Evolutionary conservation across 2,888 invertebrate species (phyloP).

Genomic region (Macrostomum cliftonense): DNA sequence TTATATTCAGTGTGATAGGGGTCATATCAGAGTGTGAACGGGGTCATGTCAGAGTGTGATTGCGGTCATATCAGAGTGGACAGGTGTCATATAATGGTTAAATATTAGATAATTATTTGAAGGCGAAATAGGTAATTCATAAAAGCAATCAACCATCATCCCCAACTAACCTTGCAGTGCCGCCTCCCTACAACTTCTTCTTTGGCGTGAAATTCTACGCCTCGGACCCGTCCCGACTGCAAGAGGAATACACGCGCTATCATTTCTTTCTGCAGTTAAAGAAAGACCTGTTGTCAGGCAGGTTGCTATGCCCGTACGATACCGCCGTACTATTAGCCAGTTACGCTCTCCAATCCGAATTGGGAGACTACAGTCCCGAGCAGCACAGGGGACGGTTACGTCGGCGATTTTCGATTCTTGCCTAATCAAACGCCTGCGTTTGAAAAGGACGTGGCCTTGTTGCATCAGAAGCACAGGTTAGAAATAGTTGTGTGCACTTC

Average conservation of each 20-base stretch:
- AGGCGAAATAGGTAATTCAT: too few species aligned
- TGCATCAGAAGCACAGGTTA: slow-evolving; percentile 74
- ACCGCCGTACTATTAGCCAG: slow-evolving; percentile 79
- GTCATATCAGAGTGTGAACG: too few species aligned
- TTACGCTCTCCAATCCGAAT: slow-evolving; percentile 82
- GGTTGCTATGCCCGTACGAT: slow-evolving; percentile 64
- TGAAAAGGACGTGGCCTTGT: slow-evolving; percentile 65
- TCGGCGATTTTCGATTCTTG: slow-evolving; percentile 60
- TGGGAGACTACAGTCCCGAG: slow-evolving; percentile 75
- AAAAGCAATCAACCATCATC: too few species aligned
- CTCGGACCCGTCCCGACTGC: slow-evolving; percentile 68
- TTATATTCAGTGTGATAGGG: too few species aligned
- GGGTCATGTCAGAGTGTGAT: too few species aligned
- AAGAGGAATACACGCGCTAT: slow-evolving; percentile 82
- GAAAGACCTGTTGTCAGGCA: slow-evolving; percentile 67
- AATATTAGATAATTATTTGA: too few species aligned
- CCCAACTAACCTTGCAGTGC: slow-evolving; percentile 15
- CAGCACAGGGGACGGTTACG: slow-evolving; percentile 62
- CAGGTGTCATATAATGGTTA: too few species aligned
- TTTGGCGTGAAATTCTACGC: slow-evolving; percentile 78
- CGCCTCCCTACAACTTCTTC: slow-evolving; percentile 42
- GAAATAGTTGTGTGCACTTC: slow-evolving; percentile 13
- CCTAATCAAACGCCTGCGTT: slow-evolving; percentile 70
- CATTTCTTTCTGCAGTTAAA: slow-evolving; percentile 87
- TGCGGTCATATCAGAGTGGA: too few species aligned